Conservation (phyloP, 2,797 vertebrate species). For the Sarcophilus harrisii region DNA sequence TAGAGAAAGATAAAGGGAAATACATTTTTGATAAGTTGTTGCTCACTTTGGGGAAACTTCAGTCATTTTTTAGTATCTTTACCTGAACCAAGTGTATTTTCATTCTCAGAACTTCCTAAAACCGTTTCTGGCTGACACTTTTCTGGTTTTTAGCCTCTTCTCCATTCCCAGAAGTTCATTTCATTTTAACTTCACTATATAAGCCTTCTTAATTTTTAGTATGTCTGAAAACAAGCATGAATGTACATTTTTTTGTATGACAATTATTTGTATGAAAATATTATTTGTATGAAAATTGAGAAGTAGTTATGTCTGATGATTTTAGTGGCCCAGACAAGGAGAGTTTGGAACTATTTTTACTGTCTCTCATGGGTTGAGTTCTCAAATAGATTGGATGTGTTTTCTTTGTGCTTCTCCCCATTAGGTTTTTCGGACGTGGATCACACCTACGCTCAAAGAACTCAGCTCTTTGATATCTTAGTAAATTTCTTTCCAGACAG, state of each 20-base stretch:
- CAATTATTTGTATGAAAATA: slow-evolving; percentile 15
- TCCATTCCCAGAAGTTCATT: neutral
- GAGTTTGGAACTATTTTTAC: neutral
- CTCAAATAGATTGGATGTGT: slow-evolving; percentile 54
- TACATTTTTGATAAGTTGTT: neutral
- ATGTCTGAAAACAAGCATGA: slow-evolving; percentile 8
- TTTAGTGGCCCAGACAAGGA: slow-evolving; percentile 21
- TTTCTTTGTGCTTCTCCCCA: slow-evolving; percentile 66
- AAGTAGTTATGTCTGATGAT: slow-evolving; percentile 4
- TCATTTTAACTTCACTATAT: slow-evolving; percentile 46
- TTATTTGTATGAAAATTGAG: slow-evolving; percentile 6
- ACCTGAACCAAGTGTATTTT: slow-evolving; percentile 15
- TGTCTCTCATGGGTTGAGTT: slow-evolving; percentile 17
- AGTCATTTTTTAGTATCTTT: neutral
- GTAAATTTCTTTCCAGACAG: slow-evolving; percentile 99
- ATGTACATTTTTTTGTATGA: neutral
- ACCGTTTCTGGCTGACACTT: neutral
- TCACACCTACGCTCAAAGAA: slow-evolving; percentile 97
- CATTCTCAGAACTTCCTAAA: slow-evolving; percentile 23
- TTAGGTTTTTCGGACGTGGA: slow-evolving; percentile 98
- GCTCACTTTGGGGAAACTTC: slow-evolving; percentile 14
- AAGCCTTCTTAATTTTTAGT: slow-evolving; percentile 21
- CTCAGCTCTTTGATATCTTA: slow-evolving; percentile 97
- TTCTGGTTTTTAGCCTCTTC: slow-evolving; percentile 28
- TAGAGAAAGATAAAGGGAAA: neutral